phyloP scores from a whole-genome alignment of 2,113 vertebrate genomes.

The Megaleporinus macrocephalus region DNA sequence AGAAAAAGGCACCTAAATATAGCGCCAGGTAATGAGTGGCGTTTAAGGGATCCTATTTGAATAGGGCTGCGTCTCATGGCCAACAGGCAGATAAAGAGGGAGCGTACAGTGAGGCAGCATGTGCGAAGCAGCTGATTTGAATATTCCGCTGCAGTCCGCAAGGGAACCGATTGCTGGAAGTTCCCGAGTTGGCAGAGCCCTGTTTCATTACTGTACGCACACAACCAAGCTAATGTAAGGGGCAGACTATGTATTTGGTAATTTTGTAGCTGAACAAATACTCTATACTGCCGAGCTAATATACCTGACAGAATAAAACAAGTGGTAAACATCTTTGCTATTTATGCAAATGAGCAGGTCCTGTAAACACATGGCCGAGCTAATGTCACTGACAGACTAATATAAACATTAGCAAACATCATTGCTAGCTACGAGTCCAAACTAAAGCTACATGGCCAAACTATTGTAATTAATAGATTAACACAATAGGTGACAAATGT shows the following conservation, averaged over 20 bases:
- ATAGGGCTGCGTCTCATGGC: conserved; percentile 2
- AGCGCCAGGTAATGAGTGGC: not conserved
- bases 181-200: not conserved
- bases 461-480: too few relatives aligned
- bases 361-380: not conserved
- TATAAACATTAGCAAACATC: not conserved
- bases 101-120: not conserved
- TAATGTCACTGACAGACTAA: not conserved
- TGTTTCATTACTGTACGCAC: not conserved
- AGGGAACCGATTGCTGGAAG: conserved; percentile 35
- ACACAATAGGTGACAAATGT: not conserved
- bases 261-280: not conserved
- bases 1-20: conserved; percentile 30
- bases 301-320: not conserved
- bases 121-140: conserved; percentile 27
- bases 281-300: too few relatives aligned
- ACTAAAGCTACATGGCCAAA: too few relatives aligned
- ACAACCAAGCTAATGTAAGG: conserved; percentile 8
- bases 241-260: not conserved
- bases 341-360: not conserved
- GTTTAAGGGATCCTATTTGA: conserved; percentile 39
- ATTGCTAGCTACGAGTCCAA: too few relatives aligned
- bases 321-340: not conserved
- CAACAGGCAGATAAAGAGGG: conserved; percentile 13
- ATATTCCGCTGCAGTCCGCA: conserved; percentile 34